A percentile compares a stretch with the other conserved stretches of the same genome.
Evolutionary conservation across 2,797 vertebrate genomes (phyloP).

Genomic region (Sarcoramphus papa): DNA sequence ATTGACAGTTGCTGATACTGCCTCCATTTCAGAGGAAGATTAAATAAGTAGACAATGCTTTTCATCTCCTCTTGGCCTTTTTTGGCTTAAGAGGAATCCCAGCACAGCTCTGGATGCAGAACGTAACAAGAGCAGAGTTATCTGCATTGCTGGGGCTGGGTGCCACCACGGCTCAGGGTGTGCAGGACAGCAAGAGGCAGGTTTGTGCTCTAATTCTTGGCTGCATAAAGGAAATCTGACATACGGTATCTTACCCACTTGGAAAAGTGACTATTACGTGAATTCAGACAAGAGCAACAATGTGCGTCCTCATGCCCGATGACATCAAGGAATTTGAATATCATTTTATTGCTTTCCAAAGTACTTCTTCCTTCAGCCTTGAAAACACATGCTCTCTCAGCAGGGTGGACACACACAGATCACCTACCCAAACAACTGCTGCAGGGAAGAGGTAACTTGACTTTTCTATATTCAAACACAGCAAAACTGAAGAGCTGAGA

Average conservation of each 20-base stretch:
- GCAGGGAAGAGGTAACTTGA: background rate
- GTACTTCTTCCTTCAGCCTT: background rate
- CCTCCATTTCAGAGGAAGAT: background rate
- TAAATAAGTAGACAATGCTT: background rate
- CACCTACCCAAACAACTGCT: background rate
- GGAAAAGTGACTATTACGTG: background rate
- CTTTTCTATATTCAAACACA: background rate
- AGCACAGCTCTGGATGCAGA: background rate
- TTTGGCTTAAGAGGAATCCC: background rate
- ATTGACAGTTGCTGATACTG: background rate
- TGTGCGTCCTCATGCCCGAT: accelerated
- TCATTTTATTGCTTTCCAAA: background rate
- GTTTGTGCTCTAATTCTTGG: background rate
- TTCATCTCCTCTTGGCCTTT: background rate
- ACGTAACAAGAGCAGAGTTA: background rate
- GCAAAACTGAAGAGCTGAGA: background rate
- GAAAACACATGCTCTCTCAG: background rate
- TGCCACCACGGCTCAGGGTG: accelerated
- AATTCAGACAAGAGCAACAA: background rate
- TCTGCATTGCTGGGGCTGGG: background rate
- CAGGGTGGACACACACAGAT: background rate
- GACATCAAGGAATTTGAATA: background rate
- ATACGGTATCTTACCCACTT: background rate
- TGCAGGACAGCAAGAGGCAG: background rate
- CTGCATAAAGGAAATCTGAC: background rate